Conservation (phyloP, 2,888 invertebrate genomes). For the Periphyllus acericola region DNA sequence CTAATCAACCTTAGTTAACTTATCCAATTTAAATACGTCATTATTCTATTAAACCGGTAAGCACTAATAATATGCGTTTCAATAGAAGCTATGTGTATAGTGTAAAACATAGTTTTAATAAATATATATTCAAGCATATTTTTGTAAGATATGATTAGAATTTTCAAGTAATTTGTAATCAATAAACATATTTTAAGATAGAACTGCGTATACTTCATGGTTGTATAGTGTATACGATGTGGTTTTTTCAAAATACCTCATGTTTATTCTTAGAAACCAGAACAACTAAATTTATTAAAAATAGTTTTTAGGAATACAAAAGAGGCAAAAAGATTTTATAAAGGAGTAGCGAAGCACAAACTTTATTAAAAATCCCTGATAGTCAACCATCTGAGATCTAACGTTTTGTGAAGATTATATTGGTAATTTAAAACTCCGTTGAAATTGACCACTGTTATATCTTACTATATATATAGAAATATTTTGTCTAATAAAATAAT, state of each 20-base stretch:
- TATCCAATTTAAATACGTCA: no score
- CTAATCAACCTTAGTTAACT: no score
- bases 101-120: no score
- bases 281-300: not conserved
- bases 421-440: not conserved
- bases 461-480: no score
- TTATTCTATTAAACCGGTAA: no score
- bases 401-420: constrained; percentile 11
- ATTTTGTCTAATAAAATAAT: not conserved
- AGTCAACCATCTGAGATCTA: not conserved
- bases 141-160: no score
- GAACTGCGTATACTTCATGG: no score
- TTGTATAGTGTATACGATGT: not conserved
- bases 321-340: not conserved
- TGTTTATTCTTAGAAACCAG: not conserved
- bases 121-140: no score
- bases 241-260: not conserved
- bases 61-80: no score
- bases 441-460: not conserved
- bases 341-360: not conserved
- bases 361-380: constrained; percentile 7
- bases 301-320: constrained; percentile 3
- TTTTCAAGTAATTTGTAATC: no score
- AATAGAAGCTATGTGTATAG: no score
- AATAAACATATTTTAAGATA: no score